Percentiles rank a stretch among this genome's conserved stretches.
Conservation (phyloP, 2,888 invertebrate species). For the Coleophora flavipennella region DNA sequence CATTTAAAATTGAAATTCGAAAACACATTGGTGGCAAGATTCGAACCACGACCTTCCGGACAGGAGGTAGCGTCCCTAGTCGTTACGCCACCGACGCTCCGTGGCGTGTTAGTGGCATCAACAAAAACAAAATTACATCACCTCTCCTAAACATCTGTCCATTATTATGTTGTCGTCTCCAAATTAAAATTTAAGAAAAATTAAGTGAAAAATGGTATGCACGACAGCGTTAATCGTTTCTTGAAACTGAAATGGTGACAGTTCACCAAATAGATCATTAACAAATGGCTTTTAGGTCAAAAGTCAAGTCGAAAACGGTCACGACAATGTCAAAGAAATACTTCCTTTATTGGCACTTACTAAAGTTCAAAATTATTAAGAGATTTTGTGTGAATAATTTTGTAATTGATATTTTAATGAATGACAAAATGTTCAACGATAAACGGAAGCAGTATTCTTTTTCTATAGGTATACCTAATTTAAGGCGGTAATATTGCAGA, state of each 20-base stretch:
- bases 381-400: slow-evolving; percentile 13
- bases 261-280: slow-evolving; percentile 44
- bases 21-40: no score
- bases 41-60: no score
- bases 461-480: no score
- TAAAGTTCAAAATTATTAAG: no score
- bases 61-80: no score
- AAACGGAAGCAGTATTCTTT: slow-evolving; percentile 16
- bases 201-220: slow-evolving; percentile 18
- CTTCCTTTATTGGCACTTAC: no score
- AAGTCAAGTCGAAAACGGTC: slow-evolving; percentile 21
- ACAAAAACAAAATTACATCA: no score
- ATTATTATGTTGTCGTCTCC: slow-evolving; percentile 2
- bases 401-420: background rate
- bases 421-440: background rate
- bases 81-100: no score
- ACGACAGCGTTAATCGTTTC: slow-evolving; percentile 27
- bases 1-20: no score
- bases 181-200: slow-evolving; percentile 2
- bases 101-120: no score
- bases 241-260: slow-evolving; percentile 37
- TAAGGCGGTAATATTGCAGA: no score
- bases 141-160: slow-evolving; percentile 5
- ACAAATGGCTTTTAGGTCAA: slow-evolving; percentile 41
- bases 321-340: no score